These are phyloP conservation scores for Melangyna quadrimaculata DNA, from an alignment of 2,888 invertebrate species.

Conservation along the genomic window DNA sequence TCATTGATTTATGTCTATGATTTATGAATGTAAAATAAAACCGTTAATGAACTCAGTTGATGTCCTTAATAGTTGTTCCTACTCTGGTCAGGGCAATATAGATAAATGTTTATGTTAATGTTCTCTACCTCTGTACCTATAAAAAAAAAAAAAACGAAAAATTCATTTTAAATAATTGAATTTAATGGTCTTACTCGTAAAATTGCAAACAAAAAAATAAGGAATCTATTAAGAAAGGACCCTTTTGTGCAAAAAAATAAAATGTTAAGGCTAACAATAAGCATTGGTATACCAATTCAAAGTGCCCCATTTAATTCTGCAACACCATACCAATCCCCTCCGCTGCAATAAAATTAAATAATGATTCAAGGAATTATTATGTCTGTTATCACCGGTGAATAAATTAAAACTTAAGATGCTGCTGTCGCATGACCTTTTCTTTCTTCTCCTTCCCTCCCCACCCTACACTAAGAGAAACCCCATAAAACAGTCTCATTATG, in stretches of 20 bases:
- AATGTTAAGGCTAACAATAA: not conserved
- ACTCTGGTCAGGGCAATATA: not conserved
- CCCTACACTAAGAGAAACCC: not conserved
- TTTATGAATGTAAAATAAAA: constrained; percentile 4
- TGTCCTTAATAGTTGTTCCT: not conserved
- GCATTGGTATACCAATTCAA: not conserved
- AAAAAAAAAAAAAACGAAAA: not conserved
- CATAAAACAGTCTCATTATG: constrained; percentile 51
- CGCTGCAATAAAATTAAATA: not conserved
- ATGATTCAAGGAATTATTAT: constrained; percentile 33
- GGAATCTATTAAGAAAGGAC: not conserved
- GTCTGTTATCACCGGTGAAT: constrained; percentile 58
- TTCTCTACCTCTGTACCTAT: not conserved
- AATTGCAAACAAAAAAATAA: not conserved
- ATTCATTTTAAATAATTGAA: constrained; percentile 19
- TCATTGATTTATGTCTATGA: not conserved
- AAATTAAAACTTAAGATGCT: constrained; percentile 51
- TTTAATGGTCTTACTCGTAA: not conserved
- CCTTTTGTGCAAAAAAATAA: not conserved
- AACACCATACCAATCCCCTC: not conserved
- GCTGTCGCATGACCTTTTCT: constrained; percentile 35
- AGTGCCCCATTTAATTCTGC: constrained; percentile 1
- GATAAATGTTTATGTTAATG: constrained; percentile 1
- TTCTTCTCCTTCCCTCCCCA: not conserved
- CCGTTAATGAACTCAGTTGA: constrained; percentile 11